Conservation (phyloP, 35 echinoderm and acorn worm genomes). For the Lytechinus pictus region DNA sequence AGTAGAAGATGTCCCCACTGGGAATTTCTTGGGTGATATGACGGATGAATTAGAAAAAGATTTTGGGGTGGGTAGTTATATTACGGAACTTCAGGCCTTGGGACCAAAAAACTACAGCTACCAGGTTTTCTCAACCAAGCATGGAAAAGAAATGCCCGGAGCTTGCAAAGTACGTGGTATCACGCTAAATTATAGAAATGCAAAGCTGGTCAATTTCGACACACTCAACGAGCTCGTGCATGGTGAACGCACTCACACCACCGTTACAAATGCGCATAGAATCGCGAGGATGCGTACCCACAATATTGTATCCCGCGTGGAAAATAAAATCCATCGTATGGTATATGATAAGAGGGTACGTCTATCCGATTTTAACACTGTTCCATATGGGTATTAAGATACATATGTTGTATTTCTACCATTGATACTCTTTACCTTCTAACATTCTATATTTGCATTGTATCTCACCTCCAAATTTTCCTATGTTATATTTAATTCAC, state of each 20-base stretch:
- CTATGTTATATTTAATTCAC: no score
- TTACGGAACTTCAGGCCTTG: conserved; percentile 24
- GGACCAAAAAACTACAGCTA: conserved; percentile 82
- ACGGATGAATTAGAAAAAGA: conserved; percentile 58
- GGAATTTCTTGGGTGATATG: conserved; percentile 65
- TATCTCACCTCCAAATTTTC: no score
- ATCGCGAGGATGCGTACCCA: conserved; percentile 61
- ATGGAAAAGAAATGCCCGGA: not conserved
- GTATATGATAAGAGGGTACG: conserved; percentile 77
- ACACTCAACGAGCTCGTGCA: conserved; percentile 65
- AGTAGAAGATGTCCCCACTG: conserved; percentile 17
- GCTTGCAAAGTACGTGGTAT: conserved; percentile 72
- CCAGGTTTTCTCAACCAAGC: conserved; percentile 34
- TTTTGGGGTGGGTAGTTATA: conserved; percentile 57
- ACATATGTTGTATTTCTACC: not conserved
- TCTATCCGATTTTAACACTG: conserved; percentile 57
- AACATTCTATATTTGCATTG: no score
- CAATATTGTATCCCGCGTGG: conserved; percentile 40
- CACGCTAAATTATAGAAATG: conserved; percentile 71
- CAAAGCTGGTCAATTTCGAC: conserved; percentile 55
- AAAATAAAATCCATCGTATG: conserved; percentile 74
- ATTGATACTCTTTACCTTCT: no score
- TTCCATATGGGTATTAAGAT: conserved; percentile 69
- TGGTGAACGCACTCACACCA: conserved; percentile 36
- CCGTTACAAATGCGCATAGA: conserved; percentile 49